phyloP scores from a whole-genome alignment of 1,140 invertebrate genomes.

The Muscidifurax raptorellus region DNA sequence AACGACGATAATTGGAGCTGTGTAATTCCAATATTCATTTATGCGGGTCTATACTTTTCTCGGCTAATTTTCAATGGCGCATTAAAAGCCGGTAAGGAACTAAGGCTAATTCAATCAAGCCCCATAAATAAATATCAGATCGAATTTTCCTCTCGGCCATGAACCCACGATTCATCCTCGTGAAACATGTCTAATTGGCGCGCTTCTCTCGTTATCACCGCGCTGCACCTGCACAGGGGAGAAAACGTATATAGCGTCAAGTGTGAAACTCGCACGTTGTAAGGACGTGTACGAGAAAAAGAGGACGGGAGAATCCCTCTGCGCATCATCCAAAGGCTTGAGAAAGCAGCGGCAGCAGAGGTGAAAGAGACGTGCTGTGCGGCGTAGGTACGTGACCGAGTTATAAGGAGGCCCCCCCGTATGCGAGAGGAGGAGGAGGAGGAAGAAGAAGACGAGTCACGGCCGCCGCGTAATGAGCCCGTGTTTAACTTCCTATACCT shows the following conservation, averaged over 20 bases:
- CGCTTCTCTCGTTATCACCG: not conserved
- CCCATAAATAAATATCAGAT: constrained; percentile 33
- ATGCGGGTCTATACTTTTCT: no score
- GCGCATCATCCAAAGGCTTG: not conserved
- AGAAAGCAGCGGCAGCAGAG: constrained; percentile 1
- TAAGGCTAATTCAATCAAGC: not conserved
- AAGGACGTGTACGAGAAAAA: constrained; percentile 24
- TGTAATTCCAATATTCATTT: not conserved
- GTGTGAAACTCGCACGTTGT: constrained; percentile 47
- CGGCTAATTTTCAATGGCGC: no score
- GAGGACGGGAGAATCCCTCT: constrained; percentile 45
- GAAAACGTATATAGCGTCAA: not conserved
- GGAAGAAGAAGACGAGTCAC: not conserved
- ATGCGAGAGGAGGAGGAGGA: not conserved
- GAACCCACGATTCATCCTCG: not conserved
- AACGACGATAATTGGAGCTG: no score
- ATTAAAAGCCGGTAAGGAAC: no score
- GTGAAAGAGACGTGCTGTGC: constrained; percentile 5
- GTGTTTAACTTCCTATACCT: not conserved
- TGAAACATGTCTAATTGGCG: constrained; percentile 21
- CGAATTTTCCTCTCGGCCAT: not conserved
- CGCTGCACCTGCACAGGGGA: not conserved
- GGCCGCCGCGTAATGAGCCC: constrained; percentile 9
- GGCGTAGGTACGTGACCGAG: constrained; percentile 33
- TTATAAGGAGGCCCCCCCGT: constrained; percentile 2